Evolutionary conservation across 1,140 invertebrate species (phyloP).

Genomic region (Nephila pilipes): DNA sequence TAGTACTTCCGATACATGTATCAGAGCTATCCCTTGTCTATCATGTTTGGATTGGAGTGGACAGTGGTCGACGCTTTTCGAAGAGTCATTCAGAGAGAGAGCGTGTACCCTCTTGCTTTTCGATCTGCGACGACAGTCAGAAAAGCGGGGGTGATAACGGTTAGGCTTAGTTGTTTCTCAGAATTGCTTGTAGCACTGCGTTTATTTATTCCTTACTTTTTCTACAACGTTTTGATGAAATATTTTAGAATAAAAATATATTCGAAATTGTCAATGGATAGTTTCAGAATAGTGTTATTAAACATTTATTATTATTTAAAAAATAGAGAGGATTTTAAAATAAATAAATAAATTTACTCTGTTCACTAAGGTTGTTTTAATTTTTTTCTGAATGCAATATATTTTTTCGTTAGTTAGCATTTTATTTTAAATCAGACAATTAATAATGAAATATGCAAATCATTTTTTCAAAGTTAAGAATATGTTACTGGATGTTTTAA

Average conservation of each 20-base stretch:
- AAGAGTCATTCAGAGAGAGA: conserved; percentile 57
- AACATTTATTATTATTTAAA: no score
- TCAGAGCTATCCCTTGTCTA: conserved; percentile 70
- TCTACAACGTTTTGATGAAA: not conserved
- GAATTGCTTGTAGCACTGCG: not conserved
- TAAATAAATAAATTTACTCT: no score
- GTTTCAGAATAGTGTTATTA: no score
- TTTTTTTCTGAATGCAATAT: no score
- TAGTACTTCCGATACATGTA: conserved; percentile 75
- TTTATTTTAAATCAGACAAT: no score
- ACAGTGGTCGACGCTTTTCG: conserved; percentile 36
- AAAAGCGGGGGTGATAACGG: conserved; percentile 32
- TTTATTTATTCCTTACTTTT: not conserved
- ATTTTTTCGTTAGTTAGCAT: no score
- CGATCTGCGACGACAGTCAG: conserved; percentile 7
- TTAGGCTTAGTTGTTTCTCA: conserved; percentile 24
- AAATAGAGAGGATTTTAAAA: no score
- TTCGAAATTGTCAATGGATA: no score
- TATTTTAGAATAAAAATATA: not conserved
- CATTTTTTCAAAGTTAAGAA: no score
- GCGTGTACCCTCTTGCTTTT: conserved; percentile 18
- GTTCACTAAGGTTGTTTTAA: no score
- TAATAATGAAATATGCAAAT: no score
- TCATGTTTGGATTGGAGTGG: conserved; percentile 50
- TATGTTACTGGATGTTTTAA: no score